Evolutionary conservation across 2,113 vertebrate species (phyloP).

Genomic region (Origma solitaria): DNA sequence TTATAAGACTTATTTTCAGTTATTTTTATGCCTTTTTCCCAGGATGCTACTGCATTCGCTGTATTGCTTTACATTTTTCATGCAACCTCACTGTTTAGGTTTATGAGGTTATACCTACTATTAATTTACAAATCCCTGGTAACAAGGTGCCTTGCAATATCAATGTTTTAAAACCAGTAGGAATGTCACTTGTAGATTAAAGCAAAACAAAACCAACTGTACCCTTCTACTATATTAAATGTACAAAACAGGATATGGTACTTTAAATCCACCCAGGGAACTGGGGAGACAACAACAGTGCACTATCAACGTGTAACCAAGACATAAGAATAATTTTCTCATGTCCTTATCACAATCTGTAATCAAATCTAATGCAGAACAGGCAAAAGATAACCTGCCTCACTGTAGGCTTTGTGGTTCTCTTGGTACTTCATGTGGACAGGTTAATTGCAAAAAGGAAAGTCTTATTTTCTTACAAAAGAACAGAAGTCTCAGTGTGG

Average conservation of each 20-base stretch:
- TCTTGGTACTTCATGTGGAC: not conserved
- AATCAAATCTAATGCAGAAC: not conserved
- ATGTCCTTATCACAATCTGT: not conserved
- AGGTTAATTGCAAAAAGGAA: not conserved
- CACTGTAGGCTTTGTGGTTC: not conserved
- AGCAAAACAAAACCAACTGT: not conserved
- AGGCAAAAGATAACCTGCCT: not conserved
- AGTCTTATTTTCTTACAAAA: not conserved
- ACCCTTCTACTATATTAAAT: not conserved
- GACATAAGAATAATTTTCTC: not conserved
- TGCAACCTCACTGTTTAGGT: not conserved
- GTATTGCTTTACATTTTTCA: not conserved
- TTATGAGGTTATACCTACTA: not conserved
- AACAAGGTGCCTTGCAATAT: not conserved
- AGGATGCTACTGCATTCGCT: not conserved
- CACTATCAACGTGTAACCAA: not conserved
- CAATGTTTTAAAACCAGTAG: not conserved
- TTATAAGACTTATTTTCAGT: not conserved
- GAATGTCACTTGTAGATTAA: not conserved
- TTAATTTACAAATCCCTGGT: not conserved
- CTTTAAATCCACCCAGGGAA: not conserved
- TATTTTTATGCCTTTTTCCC: not conserved
- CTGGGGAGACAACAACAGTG: not conserved
- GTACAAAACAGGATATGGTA: not conserved
- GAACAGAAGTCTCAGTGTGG: not conserved